Conservation (phyloP, 2,113 vertebrate genomes). For the Ondatra zibethicus region DNA sequence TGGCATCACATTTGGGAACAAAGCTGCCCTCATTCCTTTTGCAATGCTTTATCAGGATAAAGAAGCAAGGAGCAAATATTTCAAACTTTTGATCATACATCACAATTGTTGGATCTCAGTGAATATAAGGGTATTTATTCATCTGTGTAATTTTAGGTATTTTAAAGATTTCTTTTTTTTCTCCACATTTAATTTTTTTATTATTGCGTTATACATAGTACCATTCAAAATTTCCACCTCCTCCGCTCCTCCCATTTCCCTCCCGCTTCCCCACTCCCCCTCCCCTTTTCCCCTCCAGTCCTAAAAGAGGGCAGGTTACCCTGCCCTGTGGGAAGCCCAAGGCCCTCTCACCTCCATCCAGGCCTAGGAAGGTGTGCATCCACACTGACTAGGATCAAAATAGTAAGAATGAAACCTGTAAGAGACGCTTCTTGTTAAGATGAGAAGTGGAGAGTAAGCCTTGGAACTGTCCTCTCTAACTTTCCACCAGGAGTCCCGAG, state of each 20-base stretch:
- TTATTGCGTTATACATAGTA: too few relatives aligned
- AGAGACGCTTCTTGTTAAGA: not conserved
- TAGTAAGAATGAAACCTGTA: not conserved
- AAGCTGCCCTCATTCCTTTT: not conserved
- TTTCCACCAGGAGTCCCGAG: conserved; percentile 31
- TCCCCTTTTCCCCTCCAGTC: too few relatives aligned
- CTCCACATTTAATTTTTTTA: too few relatives aligned
- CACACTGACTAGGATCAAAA: too few relatives aligned
- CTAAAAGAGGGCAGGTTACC: too few relatives aligned
- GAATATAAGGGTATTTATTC: not conserved
- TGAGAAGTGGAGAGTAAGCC: not conserved
- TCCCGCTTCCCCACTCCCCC: too few relatives aligned
- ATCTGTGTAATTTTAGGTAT: not conserved
- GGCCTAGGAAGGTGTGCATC: too few relatives aligned
- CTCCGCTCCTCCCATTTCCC: too few relatives aligned
- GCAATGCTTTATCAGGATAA: not conserved
- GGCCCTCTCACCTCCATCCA: too few relatives aligned
- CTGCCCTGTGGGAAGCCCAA: too few relatives aligned
- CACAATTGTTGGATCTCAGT: not conserved
- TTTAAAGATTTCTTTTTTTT: conserved; percentile 52
- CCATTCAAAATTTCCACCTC: too few relatives aligned
- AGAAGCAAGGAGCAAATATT: not conserved
- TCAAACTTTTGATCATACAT: not conserved
- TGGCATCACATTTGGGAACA: not conserved
- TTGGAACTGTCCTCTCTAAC: not conserved